phyloP scores from a whole-genome alignment of 2,113 vertebrate species.

The Corvus cornix region DNA sequence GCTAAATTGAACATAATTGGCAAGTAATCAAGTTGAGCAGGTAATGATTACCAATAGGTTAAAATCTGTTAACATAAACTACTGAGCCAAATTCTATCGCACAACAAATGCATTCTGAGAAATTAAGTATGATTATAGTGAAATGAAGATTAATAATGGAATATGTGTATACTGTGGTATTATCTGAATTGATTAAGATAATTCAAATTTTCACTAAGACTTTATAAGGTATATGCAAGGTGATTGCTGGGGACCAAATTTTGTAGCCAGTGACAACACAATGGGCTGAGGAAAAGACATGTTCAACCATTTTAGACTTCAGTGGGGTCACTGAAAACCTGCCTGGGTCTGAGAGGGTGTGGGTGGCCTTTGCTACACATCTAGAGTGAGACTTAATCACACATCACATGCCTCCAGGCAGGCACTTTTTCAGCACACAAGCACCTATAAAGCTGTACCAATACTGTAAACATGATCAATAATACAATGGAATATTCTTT shows the following conservation, averaged over 20 bases:
- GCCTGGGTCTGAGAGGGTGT: not conserved
- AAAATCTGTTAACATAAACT: not conserved
- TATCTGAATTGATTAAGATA: not conserved
- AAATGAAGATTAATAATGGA: not conserved
- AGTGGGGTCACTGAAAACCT: not conserved
- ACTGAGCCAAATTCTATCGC: not conserved
- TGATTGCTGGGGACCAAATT: not conserved
- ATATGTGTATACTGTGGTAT: not conserved
- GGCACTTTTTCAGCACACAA: not conserved
- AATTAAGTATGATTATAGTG: not conserved
- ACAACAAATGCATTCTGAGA: not conserved
- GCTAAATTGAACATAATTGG: not conserved
- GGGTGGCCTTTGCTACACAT: constrained; percentile 42
- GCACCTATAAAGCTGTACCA: not conserved
- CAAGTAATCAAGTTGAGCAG: not conserved
- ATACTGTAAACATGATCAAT: not conserved
- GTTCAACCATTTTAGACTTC: not conserved
- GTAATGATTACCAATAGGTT: not conserved
- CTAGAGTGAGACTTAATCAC: not conserved
- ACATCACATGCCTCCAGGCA: not conserved
- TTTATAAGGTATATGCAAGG: not conserved
- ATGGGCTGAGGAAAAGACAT: not conserved
- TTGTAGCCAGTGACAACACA: not conserved
- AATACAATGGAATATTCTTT: not conserved
- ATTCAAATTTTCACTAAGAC: not conserved